These are phyloP conservation scores for Tortricodes alternella DNA, from an alignment of 2,888 invertebrate genomes.

Conservation along the genomic window DNA sequence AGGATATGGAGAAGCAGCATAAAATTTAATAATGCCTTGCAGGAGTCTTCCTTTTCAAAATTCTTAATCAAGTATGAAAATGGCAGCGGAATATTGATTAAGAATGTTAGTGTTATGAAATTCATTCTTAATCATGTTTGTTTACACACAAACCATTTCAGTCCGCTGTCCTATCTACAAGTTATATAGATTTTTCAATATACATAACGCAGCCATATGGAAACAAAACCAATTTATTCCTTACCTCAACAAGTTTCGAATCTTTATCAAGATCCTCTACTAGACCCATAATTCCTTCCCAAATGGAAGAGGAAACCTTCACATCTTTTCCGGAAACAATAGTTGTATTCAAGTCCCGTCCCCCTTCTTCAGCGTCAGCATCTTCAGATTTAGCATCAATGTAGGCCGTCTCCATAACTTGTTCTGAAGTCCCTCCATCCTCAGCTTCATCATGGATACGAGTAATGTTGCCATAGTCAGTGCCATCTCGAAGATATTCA, in stretches of 20 bases:
- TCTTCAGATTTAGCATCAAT: slow-evolving; percentile 58
- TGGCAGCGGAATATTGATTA: too few species aligned
- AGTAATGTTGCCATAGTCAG: slow-evolving; percentile 73
- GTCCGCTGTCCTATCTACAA: too few species aligned
- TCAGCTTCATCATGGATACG: slow-evolving; percentile 56
- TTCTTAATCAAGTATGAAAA: too few species aligned
- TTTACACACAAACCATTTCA: too few species aligned
- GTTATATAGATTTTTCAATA: too few species aligned
- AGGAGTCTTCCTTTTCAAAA: too few species aligned
- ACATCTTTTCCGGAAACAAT: slow-evolving; percentile 61
- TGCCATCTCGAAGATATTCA: slow-evolving; percentile 73
- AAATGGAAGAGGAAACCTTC: slow-evolving; percentile 62
- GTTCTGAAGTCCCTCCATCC: slow-evolving; percentile 45
- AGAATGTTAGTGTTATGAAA: too few species aligned
- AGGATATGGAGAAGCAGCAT: too few species aligned
- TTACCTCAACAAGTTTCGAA: slow-evolving; percentile 62
- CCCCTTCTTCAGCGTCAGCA: slow-evolving; percentile 48
- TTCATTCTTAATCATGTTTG: too few species aligned
- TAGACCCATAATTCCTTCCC: slow-evolving; percentile 72
- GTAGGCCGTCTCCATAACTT: slow-evolving; percentile 58
- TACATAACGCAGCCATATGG: too few species aligned
- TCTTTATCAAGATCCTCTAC: slow-evolving; percentile 68
- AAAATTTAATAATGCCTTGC: too few species aligned
- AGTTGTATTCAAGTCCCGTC: slow-evolving; percentile 68
- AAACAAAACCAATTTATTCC: slow-evolving; percentile 32